Base-by-base conservation (phyloP, 2,888 invertebrate genomes). In the Drosophila meridionalis region DNA sequence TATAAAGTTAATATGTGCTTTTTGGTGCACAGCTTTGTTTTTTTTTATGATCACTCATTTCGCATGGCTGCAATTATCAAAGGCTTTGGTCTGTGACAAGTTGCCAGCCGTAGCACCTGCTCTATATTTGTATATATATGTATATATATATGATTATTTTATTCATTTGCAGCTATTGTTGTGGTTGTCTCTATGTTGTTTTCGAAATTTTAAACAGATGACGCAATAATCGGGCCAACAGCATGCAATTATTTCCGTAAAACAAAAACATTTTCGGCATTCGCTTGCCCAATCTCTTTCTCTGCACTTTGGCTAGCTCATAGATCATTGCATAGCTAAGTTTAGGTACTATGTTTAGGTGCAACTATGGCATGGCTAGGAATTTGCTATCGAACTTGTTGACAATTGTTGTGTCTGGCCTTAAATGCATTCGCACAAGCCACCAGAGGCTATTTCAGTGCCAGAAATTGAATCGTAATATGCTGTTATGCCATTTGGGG, bases 371-470 rank as follows among this genome's bases (percentile, higher is more conserved):
- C 45, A 52, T 61, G 62, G 68, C 68, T 60, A 82, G 64, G 84
- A 76, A 89, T 83, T 76, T 64, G 59, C 57, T 50, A 59, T 83
- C 66, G 73, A 82, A 82, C 66, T 69, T 86, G 90, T 90, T 88
- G 90, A 90, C 84, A 90, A 89, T 88, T 86, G 69, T 77, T 79
- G 62, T 59, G 60, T 56, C 34, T 83, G 77, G 78, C 84, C 90
- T 90, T 85, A 89, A 59, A 42, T 42, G 40, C 56, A 45, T 20
- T 56, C 34, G 43, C 50, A 26, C 32, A 40, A 55, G 28, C 26
- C 50, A 40, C 47, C 47, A 62, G 45, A 63, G 59, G 42, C 62
- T 40, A 26, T 45, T 58, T 36, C 50, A 56, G 32, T 63, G 43
- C 42, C 73, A 61, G 26, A 48, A 42, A 32, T 30, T 30, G n/a